These are phyloP conservation scores for Troides helena DNA, from an alignment of 2,888 invertebrate species.

Conservation along the genomic window DNA sequence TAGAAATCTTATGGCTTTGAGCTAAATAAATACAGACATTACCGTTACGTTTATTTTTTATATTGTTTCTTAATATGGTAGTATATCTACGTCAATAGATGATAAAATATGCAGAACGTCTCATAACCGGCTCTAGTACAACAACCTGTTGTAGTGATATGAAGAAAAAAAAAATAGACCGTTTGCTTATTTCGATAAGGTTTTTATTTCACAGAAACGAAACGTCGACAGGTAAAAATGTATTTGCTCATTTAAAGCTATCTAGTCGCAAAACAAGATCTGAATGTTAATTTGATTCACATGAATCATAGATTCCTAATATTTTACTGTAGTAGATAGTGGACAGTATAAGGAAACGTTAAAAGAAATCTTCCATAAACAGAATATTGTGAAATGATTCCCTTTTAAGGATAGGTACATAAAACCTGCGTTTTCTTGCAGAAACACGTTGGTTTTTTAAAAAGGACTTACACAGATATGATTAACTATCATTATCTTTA, in stretches of 20 bases:
- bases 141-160: not conserved
- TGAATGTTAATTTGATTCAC: conserved; percentile 20
- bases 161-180: conserved; percentile 5
- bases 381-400: no score
- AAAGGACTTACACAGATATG: no score
- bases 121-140: conserved; percentile 7
- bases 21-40: not conserved
- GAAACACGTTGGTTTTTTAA: no score
- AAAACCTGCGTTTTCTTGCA: no score
- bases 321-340: not conserved
- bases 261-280: conserved; percentile 19
- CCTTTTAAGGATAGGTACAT: no score
- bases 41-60: conserved; percentile 11
- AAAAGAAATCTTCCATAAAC: not conserved
- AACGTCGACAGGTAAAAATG: conserved; percentile 12
- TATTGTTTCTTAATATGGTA: not conserved
- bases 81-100: conserved; percentile 9
- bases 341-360: not conserved
- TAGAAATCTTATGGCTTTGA: not conserved
- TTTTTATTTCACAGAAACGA: not conserved
- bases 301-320: not conserved
- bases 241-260: conserved; percentile 4
- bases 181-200: conserved; percentile 1
- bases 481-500: no score
- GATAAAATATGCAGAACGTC: conserved; percentile 23